Evolutionary conservation across 1,140 invertebrate species (phyloP), one percentile per base, ranked within the genome.

Genomic region (Bathynomus jamesi): DNA sequence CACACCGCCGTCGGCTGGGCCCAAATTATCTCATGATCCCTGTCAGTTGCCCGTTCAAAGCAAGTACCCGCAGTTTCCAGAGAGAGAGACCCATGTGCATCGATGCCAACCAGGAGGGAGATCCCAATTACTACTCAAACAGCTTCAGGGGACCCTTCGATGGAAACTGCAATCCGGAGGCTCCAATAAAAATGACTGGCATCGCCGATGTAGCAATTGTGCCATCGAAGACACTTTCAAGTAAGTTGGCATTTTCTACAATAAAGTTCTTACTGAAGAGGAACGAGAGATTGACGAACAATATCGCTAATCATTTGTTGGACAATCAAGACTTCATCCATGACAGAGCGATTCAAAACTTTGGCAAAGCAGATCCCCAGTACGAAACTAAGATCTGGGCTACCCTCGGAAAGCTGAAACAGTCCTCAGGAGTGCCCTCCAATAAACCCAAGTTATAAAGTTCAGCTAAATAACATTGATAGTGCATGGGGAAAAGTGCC

Each of bases 111-210:
- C 82, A 84, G 74, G 88, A 85, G 60, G 91, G 90, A 40, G 89
- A 90, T 13, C 96, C 96, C 1, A 97, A 97, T 83, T 98, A 98
- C 81, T 96, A 88, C 84, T 96, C 96, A 0, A 98, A 98, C 82
- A 96, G 94, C 72, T 99, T 98, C 82, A 67, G 82, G 86, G 13
- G 65, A 61, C 11, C 72, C 65, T 17, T 66, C 28, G 82, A 84
- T 66, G 75, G 80, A 53, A 65, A 72, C 3, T 72, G 78, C 11
- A 74, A 78, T 10, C 63, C 10, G 78, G 28, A 85, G 82, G 67
- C 78, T 69, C 61, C 78, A 78, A 13, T 83, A 78, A 61, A 65
- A 21, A 53, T 21, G 13, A 1, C 85, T 28, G 85, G 88, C 78
- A 85, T 87, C 27, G 76, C 61, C 4, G 46, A 4, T 81, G 95